Base-by-base conservation (phyloP, 2,113 vertebrate genomes). In the Phoxinus phoxinus region DNA sequence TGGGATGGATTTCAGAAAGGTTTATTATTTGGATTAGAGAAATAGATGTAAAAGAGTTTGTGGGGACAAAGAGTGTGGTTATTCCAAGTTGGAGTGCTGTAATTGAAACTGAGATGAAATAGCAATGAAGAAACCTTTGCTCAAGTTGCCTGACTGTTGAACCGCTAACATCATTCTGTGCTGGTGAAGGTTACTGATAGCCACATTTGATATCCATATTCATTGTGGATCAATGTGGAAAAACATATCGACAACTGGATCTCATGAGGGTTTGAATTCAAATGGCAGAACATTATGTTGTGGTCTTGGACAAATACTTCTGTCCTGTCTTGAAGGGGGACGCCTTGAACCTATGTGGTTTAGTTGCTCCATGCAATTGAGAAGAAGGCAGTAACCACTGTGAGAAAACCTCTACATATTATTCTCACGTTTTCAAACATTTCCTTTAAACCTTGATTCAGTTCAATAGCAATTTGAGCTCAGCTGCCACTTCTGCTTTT, bases 1-100 rank as follows among this genome's bases (percentile, higher is more conserved):
- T 46, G n/a, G 80, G 80, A 86, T 53, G 69, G 74, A 53, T 86
- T 80, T 85, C 89, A 90, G 90, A 92, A 91, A 81, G 67, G 59
- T 73, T 67, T 84, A 65, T 83, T 84, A 73, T 73, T 27, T 82
- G 79, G 87, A 89, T 91, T 83, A 87, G 90, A 89, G 75, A 78
- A 73, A 56, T 27, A 48, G 46, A 58, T 41, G 79, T 35, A 48
- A 8, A 12, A 59, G 75, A 41, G 53, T 46, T 59, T n/a, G 44
- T 19, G 17, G 80, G 67, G 78, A 83, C 53, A 59, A 71, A 72
- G 19, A 85, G 74, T 46, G 71, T 58, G 74, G 37, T 79, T 61
- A 48, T 67, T 71, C 10, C 32, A 71, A 48, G 53, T 23, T 41
- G 73, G 25, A 85, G 79, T 51, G 71, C 19, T 21, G 53, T 56